Evolutionary conservation across 2,113 vertebrate species (phyloP).

Genomic region (Physeter macrocephalus): DNA sequence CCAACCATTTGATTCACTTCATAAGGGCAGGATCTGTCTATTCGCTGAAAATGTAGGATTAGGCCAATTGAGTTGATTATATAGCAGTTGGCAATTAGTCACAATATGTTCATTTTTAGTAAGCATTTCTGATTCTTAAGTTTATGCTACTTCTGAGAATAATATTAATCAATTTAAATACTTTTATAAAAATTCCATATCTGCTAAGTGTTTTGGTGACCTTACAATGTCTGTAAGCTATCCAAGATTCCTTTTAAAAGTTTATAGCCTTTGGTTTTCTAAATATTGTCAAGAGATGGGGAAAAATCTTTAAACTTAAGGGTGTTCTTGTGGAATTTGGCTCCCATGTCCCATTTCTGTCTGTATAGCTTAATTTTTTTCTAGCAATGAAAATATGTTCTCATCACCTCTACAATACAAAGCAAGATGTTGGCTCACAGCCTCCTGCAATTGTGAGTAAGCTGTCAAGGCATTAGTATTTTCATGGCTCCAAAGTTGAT

Average conservation of each 20-base stretch:
- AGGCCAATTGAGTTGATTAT: constrained; percentile 33
- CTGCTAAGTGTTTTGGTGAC: constrained; percentile 76
- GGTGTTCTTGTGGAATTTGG: constrained; percentile 73
- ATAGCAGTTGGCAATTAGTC: constrained; percentile 30
- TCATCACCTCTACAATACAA: constrained; percentile 62
- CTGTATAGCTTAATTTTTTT: constrained; percentile 67
- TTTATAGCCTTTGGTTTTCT: constrained; percentile 74
- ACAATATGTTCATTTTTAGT: constrained; percentile 35
- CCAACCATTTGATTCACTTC: constrained; percentile 34
- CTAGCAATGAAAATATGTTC: constrained; percentile 67
- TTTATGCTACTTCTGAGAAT: constrained; percentile 51
- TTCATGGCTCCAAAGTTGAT: constrained; percentile 45
- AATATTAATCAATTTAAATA: constrained; percentile 73
- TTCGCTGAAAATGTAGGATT: constrained; percentile 38
- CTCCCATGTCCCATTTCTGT: constrained; percentile 58
- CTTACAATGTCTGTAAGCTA: constrained; percentile 74
- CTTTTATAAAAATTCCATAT: constrained; percentile 76
- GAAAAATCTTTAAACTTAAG: constrained; percentile 52
- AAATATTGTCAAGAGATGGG: constrained; percentile 75
- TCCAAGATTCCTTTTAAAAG: constrained; percentile 78
- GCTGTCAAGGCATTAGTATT: constrained; percentile 30
- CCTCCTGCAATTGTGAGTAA: constrained; percentile 29
- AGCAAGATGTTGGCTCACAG: constrained; percentile 42
- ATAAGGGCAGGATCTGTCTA: neutral
- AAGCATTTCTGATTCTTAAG: constrained; percentile 43